These are phyloP conservation scores for Babylonia areolata DNA, from an alignment of 1,140 invertebrate species.

Conservation along the genomic window DNA sequence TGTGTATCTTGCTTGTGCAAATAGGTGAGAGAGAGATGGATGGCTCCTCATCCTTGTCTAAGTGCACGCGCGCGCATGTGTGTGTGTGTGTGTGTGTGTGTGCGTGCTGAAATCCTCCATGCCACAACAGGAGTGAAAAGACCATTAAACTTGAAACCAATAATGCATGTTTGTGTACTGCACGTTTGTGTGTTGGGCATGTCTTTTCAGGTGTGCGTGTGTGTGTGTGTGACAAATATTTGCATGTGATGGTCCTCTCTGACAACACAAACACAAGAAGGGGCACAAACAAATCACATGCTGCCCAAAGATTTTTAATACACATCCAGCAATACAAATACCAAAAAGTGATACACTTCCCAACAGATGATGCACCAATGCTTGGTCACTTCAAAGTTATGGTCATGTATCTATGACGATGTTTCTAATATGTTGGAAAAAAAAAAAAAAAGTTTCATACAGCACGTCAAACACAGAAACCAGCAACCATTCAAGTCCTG, in stretches of 20 bases:
- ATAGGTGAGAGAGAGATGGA: too few species aligned
- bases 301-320: not conserved
- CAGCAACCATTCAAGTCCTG: not conserved
- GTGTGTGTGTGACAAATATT: too few species aligned
- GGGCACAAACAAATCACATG: not conserved
- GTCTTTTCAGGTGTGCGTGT: not conserved
- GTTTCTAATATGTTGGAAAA: not conserved
- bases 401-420: not conserved
- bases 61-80: too few species aligned
- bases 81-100: too few species aligned
- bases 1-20: too few species aligned
- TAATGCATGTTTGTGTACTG: not conserved
- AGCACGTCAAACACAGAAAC: not conserved
- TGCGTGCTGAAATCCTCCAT: too few species aligned
- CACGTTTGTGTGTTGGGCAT: not conserved
- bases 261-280: not conserved
- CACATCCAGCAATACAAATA: not conserved
- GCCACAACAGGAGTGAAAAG: too few species aligned
- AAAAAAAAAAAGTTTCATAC: not conserved
- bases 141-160: too few species aligned
- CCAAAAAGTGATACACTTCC: not conserved
- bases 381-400: not conserved
- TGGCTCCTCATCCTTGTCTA: too few species aligned
- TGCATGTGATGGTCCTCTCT: not conserved
- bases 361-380: not conserved